phyloP scores from a whole-genome alignment of 2,888 invertebrate species.

The Dryobota labecula region DNA sequence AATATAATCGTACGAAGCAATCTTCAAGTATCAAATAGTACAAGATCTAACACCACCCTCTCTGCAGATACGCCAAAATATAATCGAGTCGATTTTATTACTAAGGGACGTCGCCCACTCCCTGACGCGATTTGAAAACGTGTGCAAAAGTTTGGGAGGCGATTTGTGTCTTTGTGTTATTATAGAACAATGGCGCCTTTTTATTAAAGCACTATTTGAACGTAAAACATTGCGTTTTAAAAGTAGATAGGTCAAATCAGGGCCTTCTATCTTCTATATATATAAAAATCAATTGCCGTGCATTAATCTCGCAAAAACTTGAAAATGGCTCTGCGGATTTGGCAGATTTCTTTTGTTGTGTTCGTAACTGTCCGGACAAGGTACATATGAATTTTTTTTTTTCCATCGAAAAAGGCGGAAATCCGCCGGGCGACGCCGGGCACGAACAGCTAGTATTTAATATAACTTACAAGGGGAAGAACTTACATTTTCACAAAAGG shows the following conservation, averaged over 20 bases:
- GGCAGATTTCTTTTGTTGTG: too few species aligned
- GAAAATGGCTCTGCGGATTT: too few species aligned
- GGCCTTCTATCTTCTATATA: too few species aligned
- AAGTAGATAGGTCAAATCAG: not conserved
- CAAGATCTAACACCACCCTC: conserved; percentile 26
- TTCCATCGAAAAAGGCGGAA: too few species aligned
- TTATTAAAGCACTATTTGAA: not conserved
- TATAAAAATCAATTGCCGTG: too few species aligned
- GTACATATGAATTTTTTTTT: too few species aligned
- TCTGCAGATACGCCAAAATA: conserved; percentile 39
- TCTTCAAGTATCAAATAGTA: conserved; percentile 41
- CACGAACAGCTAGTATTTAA: too few species aligned
- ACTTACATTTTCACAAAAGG: too few species aligned
- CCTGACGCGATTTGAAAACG: not conserved
- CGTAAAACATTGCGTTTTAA: not conserved
- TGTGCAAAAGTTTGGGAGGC: not conserved
- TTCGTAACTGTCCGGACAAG: too few species aligned
- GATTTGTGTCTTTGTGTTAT: not conserved
- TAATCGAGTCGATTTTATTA: conserved; percentile 28
- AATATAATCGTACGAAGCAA: conserved; percentile 3
- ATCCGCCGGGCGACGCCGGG: too few species aligned
- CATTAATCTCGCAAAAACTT: too few species aligned
- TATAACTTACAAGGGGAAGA: too few species aligned
- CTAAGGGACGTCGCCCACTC: conserved; percentile 30
- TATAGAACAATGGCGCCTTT: not conserved